Base-by-base conservation (phyloP, 2,113 vertebrate species). In the Muscicapa adusta region DNA sequence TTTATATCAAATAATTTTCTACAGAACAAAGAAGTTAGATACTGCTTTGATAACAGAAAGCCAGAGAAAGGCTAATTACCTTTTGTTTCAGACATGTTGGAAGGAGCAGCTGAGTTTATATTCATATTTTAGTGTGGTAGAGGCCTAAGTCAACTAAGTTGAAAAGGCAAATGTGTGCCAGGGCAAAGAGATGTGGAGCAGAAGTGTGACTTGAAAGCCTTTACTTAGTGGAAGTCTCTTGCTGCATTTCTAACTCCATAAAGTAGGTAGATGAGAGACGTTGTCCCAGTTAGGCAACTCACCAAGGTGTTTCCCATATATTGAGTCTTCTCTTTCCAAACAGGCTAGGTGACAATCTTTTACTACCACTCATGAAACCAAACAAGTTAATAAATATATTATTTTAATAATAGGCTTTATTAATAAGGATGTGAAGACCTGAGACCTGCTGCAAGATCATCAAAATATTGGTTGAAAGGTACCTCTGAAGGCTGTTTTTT, bases 301-400 rank as follows among this genome's bases (percentile, higher is more conserved):
- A 66, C 16, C 29, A 13, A 83, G 72, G 75, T 93, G 71, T 92
- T 95, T 66, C 63, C 71, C 38, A 28, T 58, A 23, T 57, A 20
- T 36, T 54, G 43, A 73, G 62, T 50, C 40, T 47, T 67, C 47
- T 66, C 20, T 33, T 58, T 93, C 81, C 71, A 70, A 94, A 93
- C 96, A 90, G 92, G 96, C 92, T 90, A 18, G 72, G 79, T 86
- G 72, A 91, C 96, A 96, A 93, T 96, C 82, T 90, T 94, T 65
- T 66, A 31, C 51, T 38, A 66, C 26, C 33, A 66, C 63, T 88
- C 91, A 76, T 25, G 24, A 95, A 89, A 75, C 38, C 62, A 91
- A 93, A 77, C 83, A 83, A 91, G 47, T 77, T 80, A 93, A 90
- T 90, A 81, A 75, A 78, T 28, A 58, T 7, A 24, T 88, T 65